These are phyloP conservation scores for Acleris laterana DNA, from an alignment of 2,888 invertebrate species.

Conservation along the genomic window DNA sequence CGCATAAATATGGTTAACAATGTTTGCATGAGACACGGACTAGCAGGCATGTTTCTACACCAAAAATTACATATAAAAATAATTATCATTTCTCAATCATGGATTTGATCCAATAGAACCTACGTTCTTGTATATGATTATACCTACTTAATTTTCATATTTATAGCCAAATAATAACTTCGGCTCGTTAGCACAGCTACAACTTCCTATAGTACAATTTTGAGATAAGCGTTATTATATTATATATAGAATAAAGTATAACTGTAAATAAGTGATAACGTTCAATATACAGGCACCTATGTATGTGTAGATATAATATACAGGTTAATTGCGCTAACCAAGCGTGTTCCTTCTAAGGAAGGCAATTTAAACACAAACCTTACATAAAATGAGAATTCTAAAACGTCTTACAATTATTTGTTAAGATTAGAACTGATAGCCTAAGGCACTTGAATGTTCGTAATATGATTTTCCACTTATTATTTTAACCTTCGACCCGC, in stretches of 20 bases:
- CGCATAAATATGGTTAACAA: slow-evolving; percentile 27
- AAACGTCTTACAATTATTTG: slow-evolving; percentile 36
- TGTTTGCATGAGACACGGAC: slow-evolving; percentile 15
- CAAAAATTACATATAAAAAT: slow-evolving; percentile 24
- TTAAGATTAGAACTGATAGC: slow-evolving; percentile 37
- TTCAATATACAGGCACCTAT: slow-evolving; percentile 10
- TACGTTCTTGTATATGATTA: not conserved
- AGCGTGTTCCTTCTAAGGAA: slow-evolving; percentile 35
- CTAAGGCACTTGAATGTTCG: slow-evolving; percentile 40
- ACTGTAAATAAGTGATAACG: slow-evolving; percentile 18
- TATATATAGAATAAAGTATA: slow-evolving; percentile 5
- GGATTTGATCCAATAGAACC: not conserved
- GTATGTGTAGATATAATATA: slow-evolving; percentile 14
- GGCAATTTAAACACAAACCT: slow-evolving; percentile 30
- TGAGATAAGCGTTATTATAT: slow-evolving; percentile 15
- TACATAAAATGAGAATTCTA: slow-evolving; percentile 39
- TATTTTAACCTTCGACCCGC: slow-evolving; percentile 34
- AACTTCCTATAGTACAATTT: slow-evolving; percentile 14
- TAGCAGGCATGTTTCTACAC: slow-evolving; percentile 14
- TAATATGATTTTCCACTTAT: slow-evolving; percentile 37
- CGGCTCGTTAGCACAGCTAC: too few relatives aligned
- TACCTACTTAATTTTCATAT: not conserved
- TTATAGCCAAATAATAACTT: slow-evolving; percentile 16
- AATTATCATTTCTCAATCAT: not conserved
- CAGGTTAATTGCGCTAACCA: slow-evolving; percentile 38